Percentiles rank a stretch among this genome's conserved stretches.
Conservation (phyloP, 2,888 invertebrate genomes). For the Leptinotarsa juncta region DNA sequence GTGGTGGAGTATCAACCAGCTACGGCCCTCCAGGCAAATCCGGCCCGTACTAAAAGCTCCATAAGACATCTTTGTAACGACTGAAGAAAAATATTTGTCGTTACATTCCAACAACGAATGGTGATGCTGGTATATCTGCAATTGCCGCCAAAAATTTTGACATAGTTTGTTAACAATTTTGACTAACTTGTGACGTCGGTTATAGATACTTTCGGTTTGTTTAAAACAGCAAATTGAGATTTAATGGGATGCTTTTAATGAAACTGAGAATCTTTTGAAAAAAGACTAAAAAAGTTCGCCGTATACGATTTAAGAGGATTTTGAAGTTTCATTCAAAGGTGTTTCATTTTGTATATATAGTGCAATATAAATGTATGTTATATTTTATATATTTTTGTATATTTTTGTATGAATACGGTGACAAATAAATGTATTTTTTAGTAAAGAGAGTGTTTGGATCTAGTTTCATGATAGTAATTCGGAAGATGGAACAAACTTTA, state of each 20-base stretch:
- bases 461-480: neutral
- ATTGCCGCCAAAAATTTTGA: conserved; percentile 22
- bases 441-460: conserved; percentile 24
- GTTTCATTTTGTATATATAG: conserved; percentile 59
- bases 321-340: conserved; percentile 38
- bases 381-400: conserved; percentile 58
- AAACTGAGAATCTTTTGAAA: conserved; percentile 43
- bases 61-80: conserved; percentile 46
- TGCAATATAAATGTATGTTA: conserved; percentile 60
- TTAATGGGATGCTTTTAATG: conserved; percentile 38
- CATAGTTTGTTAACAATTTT: conserved; percentile 1
- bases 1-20: conserved; percentile 61
- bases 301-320: conserved; percentile 42
- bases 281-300: conserved; percentile 52
- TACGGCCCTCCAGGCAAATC: conserved; percentile 66
- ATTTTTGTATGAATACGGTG: conserved; percentile 58
- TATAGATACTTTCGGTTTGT: conserved; percentile 31
- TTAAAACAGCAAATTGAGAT: conserved; percentile 21
- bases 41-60: conserved; percentile 62
- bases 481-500: neutral
- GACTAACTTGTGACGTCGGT: conserved; percentile 20
- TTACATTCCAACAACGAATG: conserved; percentile 38
- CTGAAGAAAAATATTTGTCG: conserved; percentile 16
- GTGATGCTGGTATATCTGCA: conserved; percentile 43
- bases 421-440: conserved; percentile 60